Conservation (phyloP, 1,140 invertebrate species). For the Lucilia sericata region DNA sequence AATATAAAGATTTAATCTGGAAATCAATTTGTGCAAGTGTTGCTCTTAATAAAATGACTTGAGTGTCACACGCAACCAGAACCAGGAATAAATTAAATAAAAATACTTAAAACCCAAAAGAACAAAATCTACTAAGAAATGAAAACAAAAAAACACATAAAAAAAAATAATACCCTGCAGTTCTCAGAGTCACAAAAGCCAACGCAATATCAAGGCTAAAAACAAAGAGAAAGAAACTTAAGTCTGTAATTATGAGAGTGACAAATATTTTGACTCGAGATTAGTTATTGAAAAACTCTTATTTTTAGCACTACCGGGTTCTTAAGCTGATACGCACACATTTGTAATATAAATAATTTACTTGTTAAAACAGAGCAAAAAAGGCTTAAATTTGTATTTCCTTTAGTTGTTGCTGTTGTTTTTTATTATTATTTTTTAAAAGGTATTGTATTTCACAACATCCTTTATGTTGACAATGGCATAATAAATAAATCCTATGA, state of each 20-base stretch:
- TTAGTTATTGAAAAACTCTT: too few species aligned
- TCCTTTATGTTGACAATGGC: neutral
- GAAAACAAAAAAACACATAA: neutral
- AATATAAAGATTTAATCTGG: slow-evolving; percentile 41
- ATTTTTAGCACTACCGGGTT: too few species aligned
- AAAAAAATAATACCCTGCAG: too few species aligned
- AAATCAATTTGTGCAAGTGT: slow-evolving; percentile 46
- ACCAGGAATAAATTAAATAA: slow-evolving; percentile 1
- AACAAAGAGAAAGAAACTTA: too few species aligned
- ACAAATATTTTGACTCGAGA: too few species aligned
- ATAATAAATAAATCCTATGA: neutral
- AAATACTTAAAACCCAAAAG: neutral
- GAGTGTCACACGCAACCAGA: slow-evolving; percentile 37
- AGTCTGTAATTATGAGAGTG: too few species aligned
- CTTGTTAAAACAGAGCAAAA: neutral
- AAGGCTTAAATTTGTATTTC: neutral
- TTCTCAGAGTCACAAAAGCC: too few species aligned
- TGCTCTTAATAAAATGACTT: slow-evolving; percentile 44
- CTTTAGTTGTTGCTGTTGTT: neutral
- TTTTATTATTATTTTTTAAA: neutral
- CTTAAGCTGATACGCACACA: neutral
- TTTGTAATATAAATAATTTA: neutral
- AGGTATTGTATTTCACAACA: neutral
- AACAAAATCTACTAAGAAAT: neutral
- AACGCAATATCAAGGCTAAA: too few species aligned